Evolutionary conservation across 2,888 invertebrate genomes (phyloP).

Genomic region (Nudaria mundana): DNA sequence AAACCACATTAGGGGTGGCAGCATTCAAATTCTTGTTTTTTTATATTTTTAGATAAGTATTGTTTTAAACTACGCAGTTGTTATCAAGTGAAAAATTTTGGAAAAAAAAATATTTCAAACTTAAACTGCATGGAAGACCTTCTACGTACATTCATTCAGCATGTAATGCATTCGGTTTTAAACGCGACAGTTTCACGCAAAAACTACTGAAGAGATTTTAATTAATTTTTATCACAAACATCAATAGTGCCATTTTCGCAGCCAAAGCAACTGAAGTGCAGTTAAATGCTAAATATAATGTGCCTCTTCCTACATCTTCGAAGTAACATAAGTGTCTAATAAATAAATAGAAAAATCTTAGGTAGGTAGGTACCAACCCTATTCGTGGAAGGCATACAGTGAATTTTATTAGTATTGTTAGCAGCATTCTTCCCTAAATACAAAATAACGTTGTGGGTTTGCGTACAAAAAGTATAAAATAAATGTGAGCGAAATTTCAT

Average conservation of each 20-base stretch:
- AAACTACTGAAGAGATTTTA: too few species aligned
- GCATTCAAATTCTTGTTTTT: constrained; percentile 2
- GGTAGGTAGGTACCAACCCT: constrained; percentile 19
- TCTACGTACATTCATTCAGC: too few species aligned
- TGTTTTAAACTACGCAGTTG: not conserved
- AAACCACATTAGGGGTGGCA: constrained; percentile 19
- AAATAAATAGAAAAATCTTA: too few species aligned
- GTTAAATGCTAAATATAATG: not conserved
- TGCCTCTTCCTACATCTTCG: too few species aligned
- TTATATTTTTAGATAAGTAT: constrained; percentile 3
- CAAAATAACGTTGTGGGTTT: constrained; percentile 14
- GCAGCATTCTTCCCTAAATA: constrained; percentile 18
- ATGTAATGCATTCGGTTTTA: not conserved
- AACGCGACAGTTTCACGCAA: too few species aligned
- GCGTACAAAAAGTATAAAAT: constrained; percentile 13
- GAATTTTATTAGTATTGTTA: constrained; percentile 24
- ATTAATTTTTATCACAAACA: too few species aligned
- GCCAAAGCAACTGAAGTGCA: too few species aligned
- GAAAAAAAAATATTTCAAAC: too few species aligned
- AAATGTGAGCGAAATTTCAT: constrained; percentile 12
- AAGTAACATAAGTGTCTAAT: too few species aligned
- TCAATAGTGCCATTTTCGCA: too few species aligned
- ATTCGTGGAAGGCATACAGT: not conserved
- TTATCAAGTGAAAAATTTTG: not conserved
- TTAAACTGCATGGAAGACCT: too few species aligned